A percentile compares a stretch with the other conserved stretches of the same genome.
Evolutionary conservation across 2,113 vertebrate species (phyloP).

Genomic region (Lagopus muta): DNA sequence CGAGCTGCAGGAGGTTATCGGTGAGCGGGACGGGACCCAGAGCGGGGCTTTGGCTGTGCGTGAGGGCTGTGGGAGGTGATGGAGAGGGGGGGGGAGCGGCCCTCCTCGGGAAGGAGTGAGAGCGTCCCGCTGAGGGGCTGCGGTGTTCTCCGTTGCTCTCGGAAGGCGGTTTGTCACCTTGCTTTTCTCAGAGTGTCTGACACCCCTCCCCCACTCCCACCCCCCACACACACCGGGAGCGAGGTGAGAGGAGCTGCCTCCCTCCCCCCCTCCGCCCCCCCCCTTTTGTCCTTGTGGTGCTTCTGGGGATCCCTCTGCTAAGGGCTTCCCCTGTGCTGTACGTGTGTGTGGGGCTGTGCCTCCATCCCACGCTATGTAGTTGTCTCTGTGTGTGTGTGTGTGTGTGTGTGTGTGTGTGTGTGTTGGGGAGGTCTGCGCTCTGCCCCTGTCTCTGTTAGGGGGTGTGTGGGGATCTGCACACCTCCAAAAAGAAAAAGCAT

Average conservation of each 20-base stretch:
- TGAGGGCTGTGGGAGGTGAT: not conserved
- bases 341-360: not conserved
- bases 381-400: not conserved
- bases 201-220: no score
- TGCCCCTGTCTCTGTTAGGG: not conserved
- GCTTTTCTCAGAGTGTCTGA: no score
- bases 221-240: no score
- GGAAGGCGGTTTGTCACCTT: no score
- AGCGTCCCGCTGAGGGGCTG: not conserved
- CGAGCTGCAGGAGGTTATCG: conserved; percentile 96
- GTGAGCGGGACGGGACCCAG: conserved; percentile 75
- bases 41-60: no score
- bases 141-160: no score
- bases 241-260: no score
- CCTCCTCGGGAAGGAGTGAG: not conserved
- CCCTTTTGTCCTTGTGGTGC: not conserved
- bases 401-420: no score
- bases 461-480: no score
- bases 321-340: not conserved
- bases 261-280: no score
- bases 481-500: not conserved
- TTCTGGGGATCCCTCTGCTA: not conserved
- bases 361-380: no score
- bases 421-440: not conserved
- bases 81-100: no score